A percentile compares a stretch with the other conserved stretches of the same genome.
These are phyloP conservation scores for Psittacus erithacus DNA, from an alignment of 2,113 vertebrate genomes.

Conservation along the genomic window DNA sequence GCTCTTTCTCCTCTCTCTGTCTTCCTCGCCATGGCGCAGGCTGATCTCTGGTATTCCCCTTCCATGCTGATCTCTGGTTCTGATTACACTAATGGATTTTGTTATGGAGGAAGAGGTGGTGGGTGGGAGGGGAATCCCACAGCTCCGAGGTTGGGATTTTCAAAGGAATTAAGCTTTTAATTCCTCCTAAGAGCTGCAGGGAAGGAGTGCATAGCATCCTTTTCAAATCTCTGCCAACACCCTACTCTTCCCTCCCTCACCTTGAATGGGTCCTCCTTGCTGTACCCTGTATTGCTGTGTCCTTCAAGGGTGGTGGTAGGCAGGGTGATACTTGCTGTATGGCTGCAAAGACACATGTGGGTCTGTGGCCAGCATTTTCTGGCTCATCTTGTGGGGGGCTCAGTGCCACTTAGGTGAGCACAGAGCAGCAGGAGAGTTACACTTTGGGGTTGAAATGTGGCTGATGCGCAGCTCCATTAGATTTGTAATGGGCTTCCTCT, in stretches of 20 bases:
- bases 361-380: not conserved
- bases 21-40: conserved; percentile 49
- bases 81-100: conserved; percentile 2
- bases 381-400: not conserved
- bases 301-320: conserved; percentile 24
- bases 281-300: not conserved
- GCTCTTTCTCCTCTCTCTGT: conserved; percentile 57
- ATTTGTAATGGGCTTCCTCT: conserved; percentile 57
- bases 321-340: not conserved
- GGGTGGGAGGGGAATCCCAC: conserved; percentile 50
- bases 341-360: not conserved
- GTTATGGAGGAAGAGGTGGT: not conserved
- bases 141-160: conserved; percentile 38
- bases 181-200: conserved; percentile 37
- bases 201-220: not conserved
- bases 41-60: conserved; percentile 67
- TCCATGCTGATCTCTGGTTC: conserved; percentile 64
- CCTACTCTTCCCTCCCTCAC: not conserved
- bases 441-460: not conserved
- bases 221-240: not conserved
- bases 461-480: not conserved
- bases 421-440: not conserved
- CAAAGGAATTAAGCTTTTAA: conserved; percentile 41
- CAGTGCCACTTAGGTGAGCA: not conserved
- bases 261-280: not conserved